These are phyloP conservation scores for Chalcis sispes DNA, from an alignment of 2,888 invertebrate genomes.

Conservation along the genomic window DNA sequence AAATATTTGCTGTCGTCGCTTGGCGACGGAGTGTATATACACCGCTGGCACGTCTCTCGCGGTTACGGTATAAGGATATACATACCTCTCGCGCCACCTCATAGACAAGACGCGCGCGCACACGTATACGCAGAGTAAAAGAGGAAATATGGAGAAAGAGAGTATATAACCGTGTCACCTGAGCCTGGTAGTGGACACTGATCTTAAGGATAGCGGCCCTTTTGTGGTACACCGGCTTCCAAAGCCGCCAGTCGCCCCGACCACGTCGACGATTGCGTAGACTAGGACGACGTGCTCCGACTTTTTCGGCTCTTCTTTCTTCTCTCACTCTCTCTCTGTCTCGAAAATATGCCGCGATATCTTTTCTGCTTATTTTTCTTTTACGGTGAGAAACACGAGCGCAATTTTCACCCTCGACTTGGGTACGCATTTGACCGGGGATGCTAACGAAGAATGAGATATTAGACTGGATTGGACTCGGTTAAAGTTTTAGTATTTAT, in stretches of 20 bases:
- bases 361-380: background rate
- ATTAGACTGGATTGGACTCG: conserved; percentile 18
- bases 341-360: background rate
- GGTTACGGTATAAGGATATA: background rate
- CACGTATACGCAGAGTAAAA: background rate
- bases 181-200: conserved; percentile 73
- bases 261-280: too few relatives aligned
- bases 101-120: too few relatives aligned
- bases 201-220: conserved; percentile 73
- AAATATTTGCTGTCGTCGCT: conserved; percentile 48
- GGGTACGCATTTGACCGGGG: too few relatives aligned
- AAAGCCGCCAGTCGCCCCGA: background rate
- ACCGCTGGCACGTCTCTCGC: background rate
- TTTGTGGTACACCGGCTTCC: conserved; percentile 57
- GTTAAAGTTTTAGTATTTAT: too few relatives aligned
- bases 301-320: conserved; percentile 32
- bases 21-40: background rate
- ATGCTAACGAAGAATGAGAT: conserved; percentile 15
- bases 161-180: conserved; percentile 66
- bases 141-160: background rate
- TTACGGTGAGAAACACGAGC: background rate
- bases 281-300: conserved; percentile 16
- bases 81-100: conserved; percentile 11
- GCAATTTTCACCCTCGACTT: conserved; percentile 7
- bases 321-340: too few relatives aligned